A percentile compares a stretch with the other conserved stretches of the same genome.
Conservation (phyloP, 1,140 invertebrate species). For the Diorhabda elongata region DNA sequence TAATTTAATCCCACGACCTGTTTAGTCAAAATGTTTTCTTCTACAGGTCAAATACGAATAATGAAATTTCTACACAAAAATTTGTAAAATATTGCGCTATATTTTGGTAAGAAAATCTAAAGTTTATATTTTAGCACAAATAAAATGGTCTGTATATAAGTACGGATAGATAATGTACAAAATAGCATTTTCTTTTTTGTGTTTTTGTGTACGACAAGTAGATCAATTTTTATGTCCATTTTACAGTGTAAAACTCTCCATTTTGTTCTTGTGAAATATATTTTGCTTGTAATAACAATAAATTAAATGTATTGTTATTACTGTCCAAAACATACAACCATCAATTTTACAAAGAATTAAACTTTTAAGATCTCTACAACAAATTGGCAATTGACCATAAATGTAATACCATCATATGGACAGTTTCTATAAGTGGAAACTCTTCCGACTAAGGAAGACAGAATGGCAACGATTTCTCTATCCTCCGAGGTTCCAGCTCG, state of each 20-base stretch:
- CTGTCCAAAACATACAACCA: conserved; percentile 3
- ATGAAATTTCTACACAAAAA: conserved; percentile 38
- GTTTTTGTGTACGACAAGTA: conserved; percentile 35
- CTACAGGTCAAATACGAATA: conserved; percentile 39
- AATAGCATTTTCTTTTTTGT: conserved; percentile 34
- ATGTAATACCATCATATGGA: too few relatives aligned
- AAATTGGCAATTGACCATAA: too few relatives aligned
- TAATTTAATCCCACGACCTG: conserved; percentile 35
- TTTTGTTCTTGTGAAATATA: conserved; percentile 10
- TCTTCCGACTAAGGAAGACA: too few relatives aligned
- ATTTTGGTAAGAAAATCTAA: conserved; percentile 42
- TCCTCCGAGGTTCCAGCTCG: too few relatives aligned
- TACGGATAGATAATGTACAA: conserved; percentile 39
- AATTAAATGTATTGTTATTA: conserved; percentile 20
- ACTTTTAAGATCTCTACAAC: too few relatives aligned
- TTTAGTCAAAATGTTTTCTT: conserved; percentile 25
- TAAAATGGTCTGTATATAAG: conserved; percentile 23
- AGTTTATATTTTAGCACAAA: conserved; percentile 45
- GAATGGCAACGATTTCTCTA: too few relatives aligned
- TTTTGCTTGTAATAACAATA: conserved; percentile 10
- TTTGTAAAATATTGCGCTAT: conserved; percentile 37
- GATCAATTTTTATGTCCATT: conserved; percentile 34
- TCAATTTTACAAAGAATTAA: too few relatives aligned
- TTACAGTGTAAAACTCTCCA: conserved; percentile 14
- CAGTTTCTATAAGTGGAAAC: too few relatives aligned